These are phyloP conservation scores for Coregonus ussuriensis DNA, from an alignment of 2,797 vertebrate genomes.

Conservation along the genomic window DNA sequence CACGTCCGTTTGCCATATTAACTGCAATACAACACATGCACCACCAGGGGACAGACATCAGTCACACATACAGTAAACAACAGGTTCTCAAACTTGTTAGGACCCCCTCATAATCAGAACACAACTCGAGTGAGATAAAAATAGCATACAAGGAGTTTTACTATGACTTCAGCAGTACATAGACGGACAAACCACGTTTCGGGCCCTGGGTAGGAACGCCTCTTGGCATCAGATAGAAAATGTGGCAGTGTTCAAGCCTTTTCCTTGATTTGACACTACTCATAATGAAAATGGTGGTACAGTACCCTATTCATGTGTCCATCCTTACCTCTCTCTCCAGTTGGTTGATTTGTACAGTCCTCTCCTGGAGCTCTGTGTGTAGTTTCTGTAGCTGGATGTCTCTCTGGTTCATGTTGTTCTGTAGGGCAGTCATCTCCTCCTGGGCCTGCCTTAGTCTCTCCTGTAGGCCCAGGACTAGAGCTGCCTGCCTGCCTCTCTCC, in stretches of 20 bases:
- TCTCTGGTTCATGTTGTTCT: slow-evolving; percentile 77
- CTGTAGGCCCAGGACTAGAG: slow-evolving; percentile 68
- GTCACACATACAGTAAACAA: background rate
- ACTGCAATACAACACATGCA: slow-evolving; percentile 45
- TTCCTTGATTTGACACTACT: background rate
- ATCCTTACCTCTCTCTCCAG: slow-evolving; percentile 75
- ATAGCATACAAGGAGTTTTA: too few species aligned
- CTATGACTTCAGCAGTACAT: too few species aligned
- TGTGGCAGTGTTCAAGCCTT: background rate
- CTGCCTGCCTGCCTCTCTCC: slow-evolving; percentile 70
- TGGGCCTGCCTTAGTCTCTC: slow-evolving; percentile 71
- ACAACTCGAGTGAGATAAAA: too few species aligned
- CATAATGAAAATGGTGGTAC: background rate
- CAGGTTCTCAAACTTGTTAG: too few species aligned
- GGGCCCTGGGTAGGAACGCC: too few species aligned
- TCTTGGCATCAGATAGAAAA: too few species aligned
- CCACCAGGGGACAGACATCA: slow-evolving; percentile 43
- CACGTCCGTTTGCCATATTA: too few species aligned
- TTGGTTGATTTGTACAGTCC: slow-evolving; percentile 66
- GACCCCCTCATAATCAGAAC: too few species aligned
- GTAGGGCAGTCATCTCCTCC: slow-evolving; percentile 76
- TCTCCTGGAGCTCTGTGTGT: slow-evolving; percentile 81
- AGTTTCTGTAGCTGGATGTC: slow-evolving; percentile 74
- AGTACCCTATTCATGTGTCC: background rate
- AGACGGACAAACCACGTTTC: too few species aligned